A percentile compares a stretch with the other conserved stretches of the same genome.
phyloP scores from a whole-genome alignment of 2,113 vertebrate species.

The Myanophis thanlyinensis region DNA sequence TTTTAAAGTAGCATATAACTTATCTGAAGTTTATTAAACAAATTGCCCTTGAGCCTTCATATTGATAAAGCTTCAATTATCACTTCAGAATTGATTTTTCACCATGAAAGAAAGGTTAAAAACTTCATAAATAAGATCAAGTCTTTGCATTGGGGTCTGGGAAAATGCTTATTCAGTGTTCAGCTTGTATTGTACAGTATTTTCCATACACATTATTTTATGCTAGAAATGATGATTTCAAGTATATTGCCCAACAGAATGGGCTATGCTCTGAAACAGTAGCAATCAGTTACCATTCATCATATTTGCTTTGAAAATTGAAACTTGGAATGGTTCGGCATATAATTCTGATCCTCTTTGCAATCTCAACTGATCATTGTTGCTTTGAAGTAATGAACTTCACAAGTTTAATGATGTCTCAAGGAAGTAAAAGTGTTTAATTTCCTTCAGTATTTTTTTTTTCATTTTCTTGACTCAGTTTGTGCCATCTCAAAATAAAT shows the following conservation, averaged over 20 bases:
- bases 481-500: not conserved
- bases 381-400: constrained; percentile 4
- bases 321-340: not conserved
- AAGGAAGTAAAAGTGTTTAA: not conserved
- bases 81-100: not conserved
- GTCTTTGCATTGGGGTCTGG: not conserved
- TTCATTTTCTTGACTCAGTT: not conserved
- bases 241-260: not conserved
- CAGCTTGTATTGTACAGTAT: not conserved
- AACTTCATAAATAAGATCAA: not conserved
- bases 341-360: not conserved
- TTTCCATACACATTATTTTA: not conserved
- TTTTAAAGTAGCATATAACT: not conserved
- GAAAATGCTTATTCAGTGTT: not conserved
- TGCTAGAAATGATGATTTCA: not conserved
- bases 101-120: not conserved
- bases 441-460: not conserved
- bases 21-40: not conserved
- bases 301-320: not conserved
- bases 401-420: not conserved
- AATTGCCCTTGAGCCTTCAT: not conserved
- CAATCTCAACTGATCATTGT: not conserved
- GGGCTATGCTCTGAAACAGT: not conserved
- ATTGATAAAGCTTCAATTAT: not conserved
- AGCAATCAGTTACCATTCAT: not conserved